These are phyloP conservation scores for Phania funesta DNA, from an alignment of 2,888 invertebrate genomes.

Conservation along the genomic window DNA sequence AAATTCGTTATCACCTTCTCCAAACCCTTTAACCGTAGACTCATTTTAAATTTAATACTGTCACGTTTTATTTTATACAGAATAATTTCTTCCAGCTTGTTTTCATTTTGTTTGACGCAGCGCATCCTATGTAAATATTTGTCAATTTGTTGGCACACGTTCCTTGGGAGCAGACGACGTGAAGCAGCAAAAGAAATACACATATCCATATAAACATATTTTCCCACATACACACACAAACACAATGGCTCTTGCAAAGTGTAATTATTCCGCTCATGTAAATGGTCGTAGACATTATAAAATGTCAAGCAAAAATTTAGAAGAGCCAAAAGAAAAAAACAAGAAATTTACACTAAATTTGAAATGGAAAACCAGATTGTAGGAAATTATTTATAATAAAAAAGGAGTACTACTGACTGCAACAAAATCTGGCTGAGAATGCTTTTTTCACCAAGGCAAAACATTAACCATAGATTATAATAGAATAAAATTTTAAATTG, in stretches of 20 bases:
- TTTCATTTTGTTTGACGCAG: conserved; percentile 9
- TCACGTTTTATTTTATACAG: conserved; percentile 61
- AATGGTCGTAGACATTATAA: conserved; percentile 60
- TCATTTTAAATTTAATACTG: conserved; percentile 44
- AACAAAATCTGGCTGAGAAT: conserved; percentile 15
- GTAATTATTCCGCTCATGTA: conserved; percentile 59
- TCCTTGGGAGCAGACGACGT: conserved; percentile 57
- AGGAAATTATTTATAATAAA: conserved; percentile 13
- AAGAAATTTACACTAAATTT: conserved; percentile 13
- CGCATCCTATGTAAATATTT: conserved; percentile 78
- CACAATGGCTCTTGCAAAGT: conserved; percentile 35
- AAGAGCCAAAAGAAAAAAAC: conserved; percentile 7
- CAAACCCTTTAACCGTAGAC: neutral
- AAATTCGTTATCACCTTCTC: neutral
- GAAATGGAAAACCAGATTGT: conserved; percentile 21
- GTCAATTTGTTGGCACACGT: conserved; percentile 78
- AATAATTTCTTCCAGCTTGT: conserved; percentile 10
- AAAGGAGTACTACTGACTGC: neutral
- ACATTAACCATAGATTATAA: neutral
- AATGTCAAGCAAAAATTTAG: conserved; percentile 21
- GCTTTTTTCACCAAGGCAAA: neutral
- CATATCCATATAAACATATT: no score
- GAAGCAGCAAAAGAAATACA: neutral
- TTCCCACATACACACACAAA: neutral
- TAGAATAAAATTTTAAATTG: conserved; percentile 41